phyloP scores from a whole-genome alignment of 1,140 invertebrate genomes.

The Halictus rubicundus region DNA sequence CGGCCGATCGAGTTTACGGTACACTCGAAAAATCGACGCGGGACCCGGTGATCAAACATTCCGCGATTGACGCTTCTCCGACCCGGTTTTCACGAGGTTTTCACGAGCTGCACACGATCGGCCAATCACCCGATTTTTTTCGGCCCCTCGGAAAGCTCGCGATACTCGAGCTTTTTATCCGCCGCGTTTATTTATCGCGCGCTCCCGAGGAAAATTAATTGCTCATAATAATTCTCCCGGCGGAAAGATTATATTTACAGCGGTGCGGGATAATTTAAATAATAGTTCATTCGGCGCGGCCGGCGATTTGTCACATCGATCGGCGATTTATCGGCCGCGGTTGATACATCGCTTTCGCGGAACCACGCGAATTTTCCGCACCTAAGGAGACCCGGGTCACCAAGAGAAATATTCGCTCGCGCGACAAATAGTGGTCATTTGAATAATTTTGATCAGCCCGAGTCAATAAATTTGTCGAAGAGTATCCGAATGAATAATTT shows the following conservation, averaged over 20 bases:
- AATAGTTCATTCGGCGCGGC: no score
- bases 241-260: neutral
- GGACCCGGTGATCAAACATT: slow-evolving; percentile 29
- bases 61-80: slow-evolving; percentile 29
- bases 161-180: neutral
- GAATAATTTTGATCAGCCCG: no score
- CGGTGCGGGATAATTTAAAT: neutral
- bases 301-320: no score
- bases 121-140: neutral
- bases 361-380: no score
- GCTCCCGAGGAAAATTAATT: neutral
- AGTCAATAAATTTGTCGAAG: no score
- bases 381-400: no score
- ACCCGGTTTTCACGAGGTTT: neutral
- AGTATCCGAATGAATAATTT: no score
- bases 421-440: no score
- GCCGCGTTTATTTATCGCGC: neutral
- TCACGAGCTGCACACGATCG: neutral
- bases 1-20: slow-evolving; percentile 27
- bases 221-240: neutral
- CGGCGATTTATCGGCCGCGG: no score
- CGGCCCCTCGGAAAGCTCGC: neutral
- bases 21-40: slow-evolving; percentile 27
- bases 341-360: no score
- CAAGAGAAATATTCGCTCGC: no score